A percentile compares a stretch with the other conserved stretches of the same genome.
Evolutionary conservation across 2,888 invertebrate species (phyloP).

Genomic region (Lypha dubia): DNA sequence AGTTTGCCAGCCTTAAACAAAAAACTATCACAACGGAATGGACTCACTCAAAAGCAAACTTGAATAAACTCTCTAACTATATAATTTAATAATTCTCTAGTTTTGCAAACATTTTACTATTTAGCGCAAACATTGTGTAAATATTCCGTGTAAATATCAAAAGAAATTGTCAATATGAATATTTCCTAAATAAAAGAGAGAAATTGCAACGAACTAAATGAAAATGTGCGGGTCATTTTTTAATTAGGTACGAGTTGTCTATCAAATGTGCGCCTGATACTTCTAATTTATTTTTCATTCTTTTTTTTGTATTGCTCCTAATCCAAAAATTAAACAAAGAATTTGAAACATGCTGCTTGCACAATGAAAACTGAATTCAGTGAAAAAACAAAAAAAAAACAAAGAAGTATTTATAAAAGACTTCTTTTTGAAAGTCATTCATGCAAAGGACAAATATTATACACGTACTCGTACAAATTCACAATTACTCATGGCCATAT

Average conservation of each 20-base stretch:
- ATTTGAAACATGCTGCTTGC: conserved; percentile 48
- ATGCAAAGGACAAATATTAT: conserved; percentile 70
- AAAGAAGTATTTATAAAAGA: conserved; percentile 36
- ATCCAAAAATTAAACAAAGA: conserved; percentile 62
- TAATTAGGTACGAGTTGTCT: conserved; percentile 61
- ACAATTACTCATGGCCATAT: conserved; percentile 23
- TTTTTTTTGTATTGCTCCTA: conserved; percentile 27
- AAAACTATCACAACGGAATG: background rate
- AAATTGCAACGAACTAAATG: conserved; percentile 32
- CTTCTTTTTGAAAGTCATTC: conserved; percentile 60
- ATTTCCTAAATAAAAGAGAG: conserved; percentile 9
- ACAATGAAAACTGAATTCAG: conserved; percentile 35
- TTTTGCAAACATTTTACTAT: background rate
- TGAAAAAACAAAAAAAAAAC: conserved; percentile 11
- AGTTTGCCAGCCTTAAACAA: too few species aligned
- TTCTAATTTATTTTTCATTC: conserved; percentile 30
- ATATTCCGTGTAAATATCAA: conserved; percentile 34
- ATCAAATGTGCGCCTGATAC: conserved; percentile 47
- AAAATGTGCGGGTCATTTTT: conserved; percentile 68
- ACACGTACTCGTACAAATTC: conserved; percentile 51
- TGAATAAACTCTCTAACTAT: background rate
- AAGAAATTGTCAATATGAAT: background rate
- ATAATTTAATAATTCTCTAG: background rate
- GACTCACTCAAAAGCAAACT: background rate
- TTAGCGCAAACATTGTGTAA: conserved; percentile 10